Conservation (phyloP, 2,113 vertebrate genomes). For the Carlito syrichta region DNA sequence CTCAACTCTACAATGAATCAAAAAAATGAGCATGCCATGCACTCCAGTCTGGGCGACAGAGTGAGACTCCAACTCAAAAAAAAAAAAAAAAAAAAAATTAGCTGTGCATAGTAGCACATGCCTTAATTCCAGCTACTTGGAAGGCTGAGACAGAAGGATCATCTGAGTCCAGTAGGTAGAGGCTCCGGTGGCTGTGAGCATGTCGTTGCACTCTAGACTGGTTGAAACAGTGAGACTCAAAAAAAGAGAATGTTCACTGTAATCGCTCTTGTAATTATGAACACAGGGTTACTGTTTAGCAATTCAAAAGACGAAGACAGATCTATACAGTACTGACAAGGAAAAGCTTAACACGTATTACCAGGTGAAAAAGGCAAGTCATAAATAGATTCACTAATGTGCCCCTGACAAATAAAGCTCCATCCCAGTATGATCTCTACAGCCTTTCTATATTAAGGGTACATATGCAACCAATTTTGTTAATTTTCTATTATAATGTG, state of each 20-base stretch:
- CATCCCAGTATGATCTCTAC: neutral
- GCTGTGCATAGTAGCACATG: no score
- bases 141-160: no score
- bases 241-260: neutral
- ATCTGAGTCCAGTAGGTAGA: no score
- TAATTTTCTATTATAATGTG: neutral
- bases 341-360: neutral
- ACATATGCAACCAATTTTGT: neutral
- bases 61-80: no score
- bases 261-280: accelerated
- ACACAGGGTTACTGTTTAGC: neutral
- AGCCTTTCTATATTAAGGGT: neutral
- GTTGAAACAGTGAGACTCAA: no score
- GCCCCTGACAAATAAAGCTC: neutral
- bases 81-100: no score
- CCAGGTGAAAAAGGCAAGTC: neutral
- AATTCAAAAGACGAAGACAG: neutral
- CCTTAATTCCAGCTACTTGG: no score
- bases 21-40: no score
- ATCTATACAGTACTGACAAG: accelerated
- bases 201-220: no score
- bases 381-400: accelerated
- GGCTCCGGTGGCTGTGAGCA: no score
- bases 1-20: no score
- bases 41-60: no score